Base-by-base conservation (phyloP, 2,113 vertebrate species). In the Antechinus stuartii region DNA sequence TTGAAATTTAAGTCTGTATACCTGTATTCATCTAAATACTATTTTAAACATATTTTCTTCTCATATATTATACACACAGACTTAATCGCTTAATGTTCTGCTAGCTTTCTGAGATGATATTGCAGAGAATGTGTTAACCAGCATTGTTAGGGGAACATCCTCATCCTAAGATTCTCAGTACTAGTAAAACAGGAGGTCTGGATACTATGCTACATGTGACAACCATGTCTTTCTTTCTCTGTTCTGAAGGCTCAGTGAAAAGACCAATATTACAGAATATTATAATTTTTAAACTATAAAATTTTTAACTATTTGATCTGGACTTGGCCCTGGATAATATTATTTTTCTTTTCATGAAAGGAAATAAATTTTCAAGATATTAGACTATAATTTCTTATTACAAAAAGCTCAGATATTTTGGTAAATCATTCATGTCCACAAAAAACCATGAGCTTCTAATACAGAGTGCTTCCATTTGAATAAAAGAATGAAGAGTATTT, bases 291-390 rank as follows among this genome's bases (percentile, higher is more conserved):
- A 55, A 92, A 54, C 95, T 96, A 97, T 35, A 94, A 57, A 94
- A 93, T 96, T 54, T 93, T 96, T 92, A 96, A 47, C 92, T 95
- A 49, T 95, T 49, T 93, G 49, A 97, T 96, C 93, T 91, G 95
- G 55, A 53, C 49, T 94, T 54, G 95, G 94, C 92, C 19, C 8
- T 94, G 95, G 93, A 91, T 95, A 95, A 49, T 55, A 94, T 94
- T 42, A 26, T 76, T 96, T 95, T 96, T 91, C 91, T 96, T 97
- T 97, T 95, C 96, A 97, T 96, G 92, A 97, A 56, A 30, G 95
- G 54, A 97, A 91, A 90, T 95, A 93, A 93, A 54, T 89, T 97
- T 55, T 96, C 92, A 96, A 95, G 92, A 93, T 94, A 25, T 96
- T 95, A 54, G 68, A 91, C 76, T 95, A 35, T 95, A 46, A 95